Percentiles rank a stretch among this genome's conserved stretches.
Evolutionary conservation across 2,888 invertebrate genomes (phyloP).

Genomic region (Macrophya annulata): DNA sequence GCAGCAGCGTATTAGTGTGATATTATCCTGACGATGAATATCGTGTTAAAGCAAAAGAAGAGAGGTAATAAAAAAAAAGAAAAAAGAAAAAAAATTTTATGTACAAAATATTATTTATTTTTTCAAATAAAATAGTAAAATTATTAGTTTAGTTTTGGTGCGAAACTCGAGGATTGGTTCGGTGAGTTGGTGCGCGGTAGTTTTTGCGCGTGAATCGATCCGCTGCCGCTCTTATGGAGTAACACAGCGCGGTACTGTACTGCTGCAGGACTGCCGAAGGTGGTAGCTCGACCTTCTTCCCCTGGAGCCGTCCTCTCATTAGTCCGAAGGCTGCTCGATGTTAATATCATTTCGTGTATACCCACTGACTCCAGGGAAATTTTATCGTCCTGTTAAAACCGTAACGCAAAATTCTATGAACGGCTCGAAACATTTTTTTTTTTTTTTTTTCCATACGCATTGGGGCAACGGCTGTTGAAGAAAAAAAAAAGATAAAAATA

Average conservation of each 20-base stretch:
- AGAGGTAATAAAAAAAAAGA: neutral
- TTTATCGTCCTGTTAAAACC: neutral
- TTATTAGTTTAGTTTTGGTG: constrained; percentile 57
- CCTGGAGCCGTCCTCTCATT: constrained; percentile 60
- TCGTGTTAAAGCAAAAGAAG: neutral
- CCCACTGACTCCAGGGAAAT: constrained; percentile 37
- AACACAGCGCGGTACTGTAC: neutral
- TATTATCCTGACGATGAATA: neutral
- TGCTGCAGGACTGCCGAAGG: constrained; percentile 42
- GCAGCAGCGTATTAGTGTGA: neutral
- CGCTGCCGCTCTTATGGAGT: constrained; percentile 59
- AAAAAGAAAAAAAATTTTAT: too few relatives aligned
- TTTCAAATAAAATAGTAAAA: neutral
- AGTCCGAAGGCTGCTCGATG: constrained; percentile 56
- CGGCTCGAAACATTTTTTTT: neutral
- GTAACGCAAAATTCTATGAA: neutral
- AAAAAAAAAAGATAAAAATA: neutral
- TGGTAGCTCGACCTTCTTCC: constrained; percentile 59
- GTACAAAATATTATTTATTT: neutral
- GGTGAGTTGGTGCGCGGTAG: constrained; percentile 56
- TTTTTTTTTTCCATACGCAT: neutral
- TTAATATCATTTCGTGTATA: constrained; percentile 16
- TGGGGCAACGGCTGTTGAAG: neutral
- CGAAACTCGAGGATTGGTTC: constrained; percentile 61
- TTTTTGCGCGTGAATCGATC: constrained; percentile 72